Evolutionary conservation across 2,797 vertebrate species (phyloP), one percentile per base, ranked within the genome.

Genomic region (Falco peregrinus): DNA sequence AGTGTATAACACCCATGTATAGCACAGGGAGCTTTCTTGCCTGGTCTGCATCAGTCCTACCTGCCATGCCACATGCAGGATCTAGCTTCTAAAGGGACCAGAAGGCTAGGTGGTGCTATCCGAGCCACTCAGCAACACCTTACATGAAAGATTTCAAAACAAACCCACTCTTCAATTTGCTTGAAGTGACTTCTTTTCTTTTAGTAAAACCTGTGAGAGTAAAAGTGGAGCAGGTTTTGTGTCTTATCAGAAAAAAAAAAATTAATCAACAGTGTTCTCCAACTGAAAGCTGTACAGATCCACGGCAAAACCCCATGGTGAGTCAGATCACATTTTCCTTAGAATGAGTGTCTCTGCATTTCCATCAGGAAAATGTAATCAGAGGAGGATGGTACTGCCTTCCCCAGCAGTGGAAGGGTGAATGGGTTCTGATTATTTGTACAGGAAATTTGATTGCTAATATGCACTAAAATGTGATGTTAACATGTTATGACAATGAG

Each of bases 401-500:
- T 86, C 41, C 61, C 31, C 26, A 78, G 69, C 57, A 75, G 21
- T 33, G 41, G 25, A 70, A 92, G 82, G 85, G 75, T 47, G 33
- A 87, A 89, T 31, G 31, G 35, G 33, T 35, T 54, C 47, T 33
- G 59, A 79, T 71, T 76, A 69, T 48, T 75, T 65, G 29, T 79
- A 50, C 24, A 63, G 78, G 78, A 92, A 93, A 92, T 87, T 56
- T 76, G 63, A 77, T 89, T 82, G 51, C 43, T 84, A 56, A 77
- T 65, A 87, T 50, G n/a, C 45, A 69, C 87, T 92, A 89, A 86
- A 93, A 90, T 35, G 43, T 47, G 35, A 89, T 25, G 35, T 54
- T 89, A 76, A 95, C 75, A 91, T n/a, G 37, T 89, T 95, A 57
- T 73, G 84, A 90, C 89, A 82, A 35, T 20, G 45, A 88, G 61